Evolutionary conservation across 2,797 vertebrate genomes (phyloP), one percentile per base, ranked within the genome.

Genomic region (Acipenser oxyrinchus): DNA sequence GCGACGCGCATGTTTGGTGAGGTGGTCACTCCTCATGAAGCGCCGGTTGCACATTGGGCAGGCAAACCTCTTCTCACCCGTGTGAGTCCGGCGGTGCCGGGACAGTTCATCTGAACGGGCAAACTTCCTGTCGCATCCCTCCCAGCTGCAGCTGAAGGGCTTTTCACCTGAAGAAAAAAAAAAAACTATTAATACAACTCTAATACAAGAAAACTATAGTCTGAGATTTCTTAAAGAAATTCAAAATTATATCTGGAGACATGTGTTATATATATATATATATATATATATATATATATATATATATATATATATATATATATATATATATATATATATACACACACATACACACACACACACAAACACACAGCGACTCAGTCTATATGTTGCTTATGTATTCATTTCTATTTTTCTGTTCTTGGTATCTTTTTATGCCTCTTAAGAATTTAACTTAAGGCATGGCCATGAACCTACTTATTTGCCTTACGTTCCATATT

Each of bases 11-110:
- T 97, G 95, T 73, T 96, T 96, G 0, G 92, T 88, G 71, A 97
- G 79, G 80, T 97, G 95, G 84, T 96, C 95, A 0, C 94, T 96
- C 2, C 94, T 88, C 93, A 95, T 94, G 84, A 98, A 98, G n/a
- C 94, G 84, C 63, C 86, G 90, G 75, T 91, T 89, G 4, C 95
- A 98, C 77, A 93, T 77, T 0, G 91, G 89, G 67, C 95, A 98
- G 55, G 83, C 86, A 7, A 97, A 98, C 69, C 86, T 93, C 75
- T 98, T 97, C 84, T 97, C 94, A 0, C 94, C 95, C 0, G 95
- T 97, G 79, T 97, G 95, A 0, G 92, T 93, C 11, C 92, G 87
- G 1, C 90, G 88, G 74, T 98, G 94, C 3, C 94, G 92, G 5
- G 94, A 96, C 58, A 98, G 89, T 84, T 96, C 95, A 7, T 97